Evolutionary conservation across 2,113 vertebrate genomes (phyloP).

Genomic region (Malurus melanocephalus): DNA sequence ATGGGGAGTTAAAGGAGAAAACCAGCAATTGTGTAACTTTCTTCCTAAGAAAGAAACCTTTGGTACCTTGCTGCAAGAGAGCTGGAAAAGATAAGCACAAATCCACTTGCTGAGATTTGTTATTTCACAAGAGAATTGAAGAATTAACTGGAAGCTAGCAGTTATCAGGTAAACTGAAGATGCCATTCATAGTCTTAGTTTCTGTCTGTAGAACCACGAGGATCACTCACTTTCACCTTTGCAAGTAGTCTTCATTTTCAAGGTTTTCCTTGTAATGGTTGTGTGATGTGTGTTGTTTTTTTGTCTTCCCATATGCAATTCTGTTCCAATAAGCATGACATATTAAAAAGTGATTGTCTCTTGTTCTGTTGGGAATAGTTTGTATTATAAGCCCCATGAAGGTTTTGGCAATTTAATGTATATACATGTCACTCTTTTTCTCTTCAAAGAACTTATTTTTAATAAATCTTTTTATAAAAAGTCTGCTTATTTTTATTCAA

Average conservation of each 20-base stretch:
- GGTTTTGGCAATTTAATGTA: constrained; percentile 66
- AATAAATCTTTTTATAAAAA: constrained; percentile 75
- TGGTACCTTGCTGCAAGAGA: not conserved
- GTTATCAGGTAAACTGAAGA: not conserved
- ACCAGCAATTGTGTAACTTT: not conserved
- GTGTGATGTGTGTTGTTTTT: not conserved
- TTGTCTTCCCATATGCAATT: not conserved
- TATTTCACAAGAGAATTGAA: not conserved
- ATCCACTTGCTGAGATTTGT: not conserved
- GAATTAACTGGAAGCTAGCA: not conserved
- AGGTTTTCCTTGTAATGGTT: not conserved
- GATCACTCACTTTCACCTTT: not conserved
- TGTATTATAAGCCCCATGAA: constrained; percentile 19
- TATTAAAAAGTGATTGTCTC: not conserved
- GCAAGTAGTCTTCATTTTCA: not conserved
- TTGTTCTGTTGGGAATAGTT: not conserved
- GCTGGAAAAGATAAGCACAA: not conserved
- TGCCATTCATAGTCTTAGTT: not conserved
- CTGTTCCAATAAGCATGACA: not conserved
- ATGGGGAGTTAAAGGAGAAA: not conserved
- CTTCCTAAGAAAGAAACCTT: not conserved
- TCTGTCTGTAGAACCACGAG: not conserved
- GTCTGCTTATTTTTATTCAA: not conserved
- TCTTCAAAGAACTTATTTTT: constrained; percentile 74
- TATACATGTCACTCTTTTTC: constrained; percentile 55